Evolutionary conservation across 2,888 invertebrate species (phyloP).

Genomic region (Monoplex corrugatus): DNA sequence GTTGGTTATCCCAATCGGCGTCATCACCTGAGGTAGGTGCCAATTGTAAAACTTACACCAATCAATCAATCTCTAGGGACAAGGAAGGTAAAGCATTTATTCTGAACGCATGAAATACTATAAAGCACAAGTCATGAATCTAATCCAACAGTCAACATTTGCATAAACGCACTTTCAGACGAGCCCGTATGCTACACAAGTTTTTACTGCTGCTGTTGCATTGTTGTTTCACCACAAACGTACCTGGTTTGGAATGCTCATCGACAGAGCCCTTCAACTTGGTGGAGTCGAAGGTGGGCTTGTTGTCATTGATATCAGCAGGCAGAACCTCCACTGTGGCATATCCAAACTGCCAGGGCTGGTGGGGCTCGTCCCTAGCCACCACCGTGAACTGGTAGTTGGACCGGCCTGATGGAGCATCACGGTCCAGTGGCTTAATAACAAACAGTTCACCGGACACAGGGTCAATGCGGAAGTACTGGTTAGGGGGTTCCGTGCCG

Average conservation of each 20-base stretch:
- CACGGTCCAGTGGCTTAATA: slow-evolving; percentile 94
- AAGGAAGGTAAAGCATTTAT: too few relatives aligned
- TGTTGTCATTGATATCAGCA: slow-evolving; percentile 98
- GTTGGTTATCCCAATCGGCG: too few relatives aligned
- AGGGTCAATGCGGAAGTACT: slow-evolving; percentile 94
- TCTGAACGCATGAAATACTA: too few relatives aligned
- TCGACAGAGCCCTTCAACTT: slow-evolving; percentile 87
- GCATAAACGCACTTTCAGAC: too few relatives aligned
- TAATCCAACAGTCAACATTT: too few relatives aligned
- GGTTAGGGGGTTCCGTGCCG: slow-evolving; percentile 61
- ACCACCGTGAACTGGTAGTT: slow-evolving; percentile 78
- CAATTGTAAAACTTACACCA: too few relatives aligned
- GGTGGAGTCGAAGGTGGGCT: slow-evolving; percentile 89
- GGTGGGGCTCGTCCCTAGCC: slow-evolving; percentile 78
- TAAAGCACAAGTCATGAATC: too few relatives aligned
- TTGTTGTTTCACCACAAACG: too few relatives aligned
- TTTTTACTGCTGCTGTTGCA: too few relatives aligned
- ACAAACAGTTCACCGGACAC: slow-evolving; percentile 98
- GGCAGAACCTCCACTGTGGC: slow-evolving; percentile 98
- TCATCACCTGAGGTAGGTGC: too few relatives aligned
- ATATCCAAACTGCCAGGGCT: slow-evolving; percentile 89
- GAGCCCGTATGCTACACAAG: too few relatives aligned
- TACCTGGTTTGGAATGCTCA: slow-evolving; percentile 95
- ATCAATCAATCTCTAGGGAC: too few relatives aligned
- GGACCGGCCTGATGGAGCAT: slow-evolving; percentile 97